These are phyloP conservation scores for Apodemus speciosus DNA, from an alignment of 2,113 vertebrate species.

Conservation along the genomic window DNA sequence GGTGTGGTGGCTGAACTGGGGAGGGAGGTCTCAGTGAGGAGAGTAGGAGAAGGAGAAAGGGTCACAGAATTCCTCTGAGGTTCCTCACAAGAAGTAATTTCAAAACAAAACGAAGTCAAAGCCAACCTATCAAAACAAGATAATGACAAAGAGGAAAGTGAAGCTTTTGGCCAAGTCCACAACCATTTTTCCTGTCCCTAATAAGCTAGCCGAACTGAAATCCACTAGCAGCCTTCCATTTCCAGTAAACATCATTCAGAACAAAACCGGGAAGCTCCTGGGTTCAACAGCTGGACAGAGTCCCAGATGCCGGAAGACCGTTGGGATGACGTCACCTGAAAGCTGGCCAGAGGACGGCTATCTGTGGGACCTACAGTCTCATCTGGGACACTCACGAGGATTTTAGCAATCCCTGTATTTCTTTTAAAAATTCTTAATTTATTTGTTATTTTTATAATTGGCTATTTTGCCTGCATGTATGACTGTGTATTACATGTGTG, in stretches of 20 bases:
- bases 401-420: neutral
- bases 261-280: constrained; percentile 74
- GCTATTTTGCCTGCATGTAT: neutral
- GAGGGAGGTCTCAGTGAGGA: neutral
- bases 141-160: constrained; percentile 53
- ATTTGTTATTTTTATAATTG: neutral
- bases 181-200: constrained; percentile 60
- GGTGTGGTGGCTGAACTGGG: neutral
- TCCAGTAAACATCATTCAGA: constrained; percentile 79
- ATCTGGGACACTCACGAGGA: neutral
- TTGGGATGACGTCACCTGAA: constrained; percentile 69
- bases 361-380: constrained; percentile 21
- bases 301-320: constrained; percentile 68
- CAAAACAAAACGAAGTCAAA: constrained; percentile 44
- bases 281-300: constrained; percentile 71
- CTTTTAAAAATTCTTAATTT: neutral
- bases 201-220: constrained; percentile 69
- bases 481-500: neutral
- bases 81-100: constrained; percentile 53
- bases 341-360: constrained; percentile 40
- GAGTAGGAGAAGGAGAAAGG: neutral
- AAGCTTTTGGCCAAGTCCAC: constrained; percentile 56
- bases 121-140: constrained; percentile 67
- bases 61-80: neutral
- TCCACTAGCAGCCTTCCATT: constrained; percentile 69